Evolutionary conservation across 1,140 invertebrate species (phyloP).

Genomic region (Panulirus ornatus): DNA sequence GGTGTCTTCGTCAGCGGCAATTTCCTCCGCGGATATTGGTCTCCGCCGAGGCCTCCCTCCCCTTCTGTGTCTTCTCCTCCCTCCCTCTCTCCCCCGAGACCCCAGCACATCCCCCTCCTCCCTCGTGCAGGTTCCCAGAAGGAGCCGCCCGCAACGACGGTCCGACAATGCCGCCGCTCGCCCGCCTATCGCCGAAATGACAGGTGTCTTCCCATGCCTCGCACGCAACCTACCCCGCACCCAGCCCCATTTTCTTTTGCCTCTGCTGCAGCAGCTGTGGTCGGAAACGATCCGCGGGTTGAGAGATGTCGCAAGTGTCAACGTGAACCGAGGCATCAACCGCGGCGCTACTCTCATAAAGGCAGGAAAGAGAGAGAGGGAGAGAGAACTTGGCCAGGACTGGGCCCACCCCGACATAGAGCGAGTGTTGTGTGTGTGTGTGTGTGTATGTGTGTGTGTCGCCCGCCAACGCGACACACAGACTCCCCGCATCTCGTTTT

Average conservation of each 20-base stretch:
- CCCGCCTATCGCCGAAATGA: conserved; percentile 49
- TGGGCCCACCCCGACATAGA: too few relatives aligned
- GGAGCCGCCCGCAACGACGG: conserved; percentile 30
- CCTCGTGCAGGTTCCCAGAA: conserved; percentile 44
- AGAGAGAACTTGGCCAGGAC: neutral
- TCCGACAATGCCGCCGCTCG: conserved; percentile 41
- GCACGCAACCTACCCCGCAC: conserved; percentile 33
- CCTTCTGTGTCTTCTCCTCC: conserved; percentile 40
- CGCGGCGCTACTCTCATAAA: neutral
- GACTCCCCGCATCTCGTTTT: conserved; percentile 31
- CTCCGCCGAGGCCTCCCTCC: conserved; percentile 26
- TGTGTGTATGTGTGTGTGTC: too few relatives aligned
- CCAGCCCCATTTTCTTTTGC: conserved; percentile 42
- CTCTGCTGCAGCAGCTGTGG: too few relatives aligned
- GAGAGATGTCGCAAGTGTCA: too few relatives aligned
- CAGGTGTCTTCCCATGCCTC: conserved; percentile 40
- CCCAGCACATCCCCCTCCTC: too few relatives aligned
- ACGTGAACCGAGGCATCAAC: neutral
- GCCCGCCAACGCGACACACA: conserved; percentile 40
- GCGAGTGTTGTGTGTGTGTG: too few relatives aligned
- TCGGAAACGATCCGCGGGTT: too few relatives aligned
- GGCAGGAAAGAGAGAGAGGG: neutral
- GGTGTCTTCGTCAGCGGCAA: conserved; percentile 44
- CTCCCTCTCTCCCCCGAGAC: neutral
- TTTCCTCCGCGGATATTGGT: conserved; percentile 44